These are phyloP conservation scores for Podarcis lilfordi DNA, from an alignment of 2,797 vertebrate genomes.

Conservation along the genomic window DNA sequence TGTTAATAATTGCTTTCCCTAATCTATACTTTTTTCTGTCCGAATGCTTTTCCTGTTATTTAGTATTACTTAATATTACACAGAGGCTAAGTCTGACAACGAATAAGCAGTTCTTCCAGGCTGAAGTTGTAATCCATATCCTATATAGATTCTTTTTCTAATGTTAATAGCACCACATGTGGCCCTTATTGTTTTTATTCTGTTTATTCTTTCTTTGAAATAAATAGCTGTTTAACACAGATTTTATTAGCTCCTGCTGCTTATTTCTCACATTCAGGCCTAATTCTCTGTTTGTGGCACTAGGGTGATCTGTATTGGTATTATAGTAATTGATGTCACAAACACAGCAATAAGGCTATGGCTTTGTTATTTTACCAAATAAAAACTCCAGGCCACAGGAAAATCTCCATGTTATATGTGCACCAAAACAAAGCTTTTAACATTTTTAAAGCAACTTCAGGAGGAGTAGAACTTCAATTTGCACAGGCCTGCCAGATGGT, in stretches of 20 bases:
- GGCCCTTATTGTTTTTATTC: slow-evolving; percentile 38
- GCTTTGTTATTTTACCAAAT: slow-evolving; percentile 65
- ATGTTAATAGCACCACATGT: slow-evolving; percentile 45
- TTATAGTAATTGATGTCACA: slow-evolving; percentile 67
- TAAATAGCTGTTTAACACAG: slow-evolving; percentile 52
- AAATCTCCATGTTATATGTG: slow-evolving; percentile 48
- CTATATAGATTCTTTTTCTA: slow-evolving; percentile 38
- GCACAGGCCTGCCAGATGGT: slow-evolving; percentile 7
- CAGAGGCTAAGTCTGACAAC: slow-evolving; percentile 43
- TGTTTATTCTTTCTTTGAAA: slow-evolving; percentile 54
- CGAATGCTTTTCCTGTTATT: slow-evolving; percentile 42
- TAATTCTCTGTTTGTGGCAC: slow-evolving; percentile 60
- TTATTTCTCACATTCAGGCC: slow-evolving; percentile 51
- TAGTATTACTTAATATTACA: not conserved
- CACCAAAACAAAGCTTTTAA: slow-evolving; percentile 59
- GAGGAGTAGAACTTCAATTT: slow-evolving; percentile 6
- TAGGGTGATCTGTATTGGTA: slow-evolving; percentile 64
- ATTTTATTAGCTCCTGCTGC: slow-evolving; percentile 67
- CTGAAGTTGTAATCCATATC: slow-evolving; percentile 17
- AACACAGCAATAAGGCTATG: slow-evolving; percentile 63
- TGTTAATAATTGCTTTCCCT: slow-evolving; percentile 58
- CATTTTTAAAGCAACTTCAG: slow-evolving; percentile 18
- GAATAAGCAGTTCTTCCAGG: slow-evolving; percentile 20
- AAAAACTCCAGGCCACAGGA: slow-evolving; percentile 54
- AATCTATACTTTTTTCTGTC: slow-evolving; percentile 44